Evolutionary conservation across 2,797 vertebrate genomes (phyloP), one percentile per base, ranked within the genome.

Genomic region (Smutsia gigantea): DNA sequence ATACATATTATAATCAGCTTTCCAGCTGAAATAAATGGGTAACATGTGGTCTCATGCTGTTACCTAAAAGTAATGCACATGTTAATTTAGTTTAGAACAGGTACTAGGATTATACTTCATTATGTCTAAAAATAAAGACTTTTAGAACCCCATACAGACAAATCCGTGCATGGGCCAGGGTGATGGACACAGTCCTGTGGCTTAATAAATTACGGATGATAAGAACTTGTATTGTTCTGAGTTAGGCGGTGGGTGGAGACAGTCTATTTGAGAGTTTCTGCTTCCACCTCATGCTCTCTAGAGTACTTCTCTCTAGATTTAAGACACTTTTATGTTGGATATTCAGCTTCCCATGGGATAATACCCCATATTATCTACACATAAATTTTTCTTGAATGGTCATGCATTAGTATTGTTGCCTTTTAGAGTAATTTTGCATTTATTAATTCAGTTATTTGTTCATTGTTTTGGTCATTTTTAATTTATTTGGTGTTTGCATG

Each of bases 1-100:
- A 74, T 69, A 31, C 77, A 89, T 83, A 72, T 93, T 93, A 84
- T 64, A 29, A 42, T 72, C 84, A 82, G 49, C 63, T 77, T 87
- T 90, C 95, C 66, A 63, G 72, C 92, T 94, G 95, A 95, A 94
- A 85, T 92, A 96, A 96, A 53, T 93, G 72, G 72, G 23, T 49
- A 89, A 85, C 59, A 46, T 87, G 72, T 19, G n/a, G 31, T 31
- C 53, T 64, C 69, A 86, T 74, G 79, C 77, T 87, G 12, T 95
- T 92, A 85, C 46, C 74, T 85, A 66, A 82, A 77, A 78, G 79
- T 74, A 94, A 92, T 88, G 94, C 82, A 42, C 61, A 95, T 92
- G 39, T 64, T 95, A 94, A 95, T 97, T 96, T 91, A 78, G 77
- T 88, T 97, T 93, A 72, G 72, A 93, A 93, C 75, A 93, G 82